Conservation (phyloP, 2,797 vertebrate species). For the Enteromius thamalakanensis region DNA sequence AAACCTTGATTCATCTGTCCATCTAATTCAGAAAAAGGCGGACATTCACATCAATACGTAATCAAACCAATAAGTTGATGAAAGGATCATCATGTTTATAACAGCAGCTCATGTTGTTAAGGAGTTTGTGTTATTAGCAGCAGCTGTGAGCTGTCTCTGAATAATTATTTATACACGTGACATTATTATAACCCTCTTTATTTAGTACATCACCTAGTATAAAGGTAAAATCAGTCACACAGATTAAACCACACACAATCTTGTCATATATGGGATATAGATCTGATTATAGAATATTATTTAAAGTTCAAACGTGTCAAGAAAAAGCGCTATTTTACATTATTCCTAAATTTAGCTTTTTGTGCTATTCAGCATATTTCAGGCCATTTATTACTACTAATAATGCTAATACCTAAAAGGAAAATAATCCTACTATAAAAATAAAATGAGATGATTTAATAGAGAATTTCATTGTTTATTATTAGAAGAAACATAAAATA, state of each 20-base stretch:
- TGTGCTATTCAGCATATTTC: background rate
- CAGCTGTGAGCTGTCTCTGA: background rate
- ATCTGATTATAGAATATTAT: too few relatives aligned
- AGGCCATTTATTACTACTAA: background rate
- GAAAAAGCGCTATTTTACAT: background rate
- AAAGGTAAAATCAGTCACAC: background rate
- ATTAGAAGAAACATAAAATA: constrained; percentile 45
- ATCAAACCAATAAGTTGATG: background rate
- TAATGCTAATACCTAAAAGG: background rate
- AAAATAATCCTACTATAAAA: background rate
- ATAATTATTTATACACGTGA: constrained; percentile 28
- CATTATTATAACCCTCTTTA: constrained; percentile 29
- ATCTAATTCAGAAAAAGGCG: background rate
- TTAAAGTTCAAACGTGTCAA: background rate
- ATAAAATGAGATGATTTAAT: background rate
- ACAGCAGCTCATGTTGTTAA: too few relatives aligned
- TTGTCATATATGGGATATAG: background rate
- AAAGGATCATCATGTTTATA: background rate
- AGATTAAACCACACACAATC: constrained; percentile 45
- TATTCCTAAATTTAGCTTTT: background rate
- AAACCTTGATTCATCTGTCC: background rate
- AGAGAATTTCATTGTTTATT: constrained; percentile 50
- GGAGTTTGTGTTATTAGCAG: too few relatives aligned
- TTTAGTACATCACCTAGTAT: constrained; percentile 52
- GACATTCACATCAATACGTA: background rate